Percentiles rank a stretch among this genome's conserved stretches.
Evolutionary conservation across 2,113 vertebrate genomes (phyloP).

Genomic region (Solea senegalensis): DNA sequence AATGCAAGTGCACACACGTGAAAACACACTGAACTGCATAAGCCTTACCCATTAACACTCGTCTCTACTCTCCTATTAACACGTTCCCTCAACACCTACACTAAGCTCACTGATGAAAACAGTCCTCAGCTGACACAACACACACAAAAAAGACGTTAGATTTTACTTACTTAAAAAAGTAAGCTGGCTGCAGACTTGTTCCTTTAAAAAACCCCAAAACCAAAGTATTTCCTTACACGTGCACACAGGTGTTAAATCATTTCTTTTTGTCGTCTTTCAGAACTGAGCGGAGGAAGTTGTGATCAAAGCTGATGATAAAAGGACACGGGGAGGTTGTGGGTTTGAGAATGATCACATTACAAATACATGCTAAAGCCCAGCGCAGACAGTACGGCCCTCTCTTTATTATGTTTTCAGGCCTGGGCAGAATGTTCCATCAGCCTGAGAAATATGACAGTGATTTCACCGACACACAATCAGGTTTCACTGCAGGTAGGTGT

Average conservation of each 20-base stretch:
- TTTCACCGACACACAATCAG: constrained; percentile 56
- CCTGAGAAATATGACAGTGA: constrained; percentile 69
- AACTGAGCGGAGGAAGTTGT: constrained; percentile 20
- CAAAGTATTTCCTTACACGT: background rate
- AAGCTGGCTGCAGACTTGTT: background rate
- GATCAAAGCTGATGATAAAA: constrained; percentile 40
- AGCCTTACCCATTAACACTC: constrained; percentile 40
- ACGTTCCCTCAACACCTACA: constrained; percentile 78
- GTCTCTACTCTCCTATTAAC: constrained; percentile 65
- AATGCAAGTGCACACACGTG: constrained; percentile 17
- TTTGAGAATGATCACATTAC: constrained; percentile 69
- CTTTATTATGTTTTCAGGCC: constrained; percentile 65
- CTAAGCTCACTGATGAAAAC: constrained; percentile 60
- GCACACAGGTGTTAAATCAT: too few species aligned
- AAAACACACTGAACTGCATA: constrained; percentile 18
- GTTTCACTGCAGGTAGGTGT: constrained; percentile 41
- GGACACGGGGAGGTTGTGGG: constrained; percentile 32
- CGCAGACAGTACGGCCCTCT: constrained; percentile 70
- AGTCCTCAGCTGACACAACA: constrained; percentile 31
- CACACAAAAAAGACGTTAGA: background rate
- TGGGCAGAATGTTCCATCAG: constrained; percentile 69
- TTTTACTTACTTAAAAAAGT: background rate
- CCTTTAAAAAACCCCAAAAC: background rate
- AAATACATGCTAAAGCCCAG: constrained; percentile 63
- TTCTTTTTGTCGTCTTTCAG: constrained; percentile 1